Base-by-base conservation (phyloP, 2,888 invertebrate genomes). In the Dasypogon diadema region DNA sequence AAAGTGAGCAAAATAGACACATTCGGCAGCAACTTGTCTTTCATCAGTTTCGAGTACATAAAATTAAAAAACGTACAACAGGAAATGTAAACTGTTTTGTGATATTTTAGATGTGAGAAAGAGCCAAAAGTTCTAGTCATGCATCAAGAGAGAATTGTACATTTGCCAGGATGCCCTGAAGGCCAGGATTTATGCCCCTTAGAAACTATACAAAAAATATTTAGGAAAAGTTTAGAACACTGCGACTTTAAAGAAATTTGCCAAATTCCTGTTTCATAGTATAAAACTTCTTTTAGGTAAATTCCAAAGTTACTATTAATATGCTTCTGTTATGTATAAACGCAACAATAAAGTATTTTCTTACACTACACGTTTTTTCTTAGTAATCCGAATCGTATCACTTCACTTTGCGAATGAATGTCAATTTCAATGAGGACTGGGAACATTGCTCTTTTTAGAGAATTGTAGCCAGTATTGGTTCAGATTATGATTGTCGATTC, bases 1-100 rank as follows among this genome's bases (percentile, higher is more conserved):
- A 89, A 87, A 76, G 87, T 88, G 0, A 88, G 89, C 10, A 80
- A 89, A 58, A 93, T 95, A 74, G 94, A 94, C 84, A 87, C 91
- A 42, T 95, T 95, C 85, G 93, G 90, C n/a, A 88, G 92, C 3
- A 95, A 95, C 83, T 83, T 95, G 79, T 93, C 92, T 34, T 93
- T 95, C 85, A 88, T 94, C 75, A 86, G 92, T 65, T 92, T 88
- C 81, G 89, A 89, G 93, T 93, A 85, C 88, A 89, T 65, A 22
- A 76, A 30, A 54, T 72, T n/a, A 48, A 48, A 30, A 10, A 37
- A n/a, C 54, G 30, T 46, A 60, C 51, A 42, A 42, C 1, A n/a
- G 22, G 4, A 18, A 42, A 30, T 68, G 18, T 51, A 30, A 48
- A n/a, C 0, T 22, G 14, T 34, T 54, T 8, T 58, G 30, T 58